These are phyloP conservation scores for Mungos mungo DNA, from an alignment of 2,113 vertebrate species.

Conservation along the genomic window DNA sequence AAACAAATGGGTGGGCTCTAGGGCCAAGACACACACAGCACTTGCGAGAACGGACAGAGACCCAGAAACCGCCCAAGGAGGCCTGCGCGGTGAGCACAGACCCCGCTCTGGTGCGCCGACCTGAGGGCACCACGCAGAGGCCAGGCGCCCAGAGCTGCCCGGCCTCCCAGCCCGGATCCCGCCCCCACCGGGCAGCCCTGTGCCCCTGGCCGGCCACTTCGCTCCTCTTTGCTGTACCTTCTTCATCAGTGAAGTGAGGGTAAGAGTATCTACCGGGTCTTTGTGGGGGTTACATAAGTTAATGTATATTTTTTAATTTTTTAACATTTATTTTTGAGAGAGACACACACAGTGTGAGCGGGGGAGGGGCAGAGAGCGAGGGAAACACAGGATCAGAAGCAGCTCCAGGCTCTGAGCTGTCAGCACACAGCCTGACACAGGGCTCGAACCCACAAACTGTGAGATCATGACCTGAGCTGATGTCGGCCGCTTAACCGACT, in stretches of 20 bases:
- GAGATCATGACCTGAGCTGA: no score
- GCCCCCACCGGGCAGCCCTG: not conserved
- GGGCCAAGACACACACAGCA: not conserved
- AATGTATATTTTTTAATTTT: no score
- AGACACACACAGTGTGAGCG: no score
- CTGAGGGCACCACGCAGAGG: rapidly evolving
- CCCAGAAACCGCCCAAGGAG: rapidly evolving
- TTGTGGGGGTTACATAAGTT: not conserved
- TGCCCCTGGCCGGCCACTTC: rapidly evolving
- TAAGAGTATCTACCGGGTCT: rapidly evolving
- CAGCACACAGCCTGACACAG: no score
- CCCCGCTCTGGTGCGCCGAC: rapidly evolving
- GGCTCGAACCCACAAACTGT: no score
- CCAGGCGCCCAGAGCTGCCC: rapidly evolving
- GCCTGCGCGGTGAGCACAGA: rapidly evolving
- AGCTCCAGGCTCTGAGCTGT: no score
- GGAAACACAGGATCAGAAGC: no score
- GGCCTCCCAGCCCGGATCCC: rapidly evolving
- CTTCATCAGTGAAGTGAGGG: not conserved
- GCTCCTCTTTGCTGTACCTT: not conserved
- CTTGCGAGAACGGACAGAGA: not conserved
- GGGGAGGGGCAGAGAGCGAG: no score
- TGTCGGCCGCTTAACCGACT: no score
- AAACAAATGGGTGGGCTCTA: no score
- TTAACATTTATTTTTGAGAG: no score